Conservation (phyloP, 2,797 vertebrate species). For the Vultur gryphus region DNA sequence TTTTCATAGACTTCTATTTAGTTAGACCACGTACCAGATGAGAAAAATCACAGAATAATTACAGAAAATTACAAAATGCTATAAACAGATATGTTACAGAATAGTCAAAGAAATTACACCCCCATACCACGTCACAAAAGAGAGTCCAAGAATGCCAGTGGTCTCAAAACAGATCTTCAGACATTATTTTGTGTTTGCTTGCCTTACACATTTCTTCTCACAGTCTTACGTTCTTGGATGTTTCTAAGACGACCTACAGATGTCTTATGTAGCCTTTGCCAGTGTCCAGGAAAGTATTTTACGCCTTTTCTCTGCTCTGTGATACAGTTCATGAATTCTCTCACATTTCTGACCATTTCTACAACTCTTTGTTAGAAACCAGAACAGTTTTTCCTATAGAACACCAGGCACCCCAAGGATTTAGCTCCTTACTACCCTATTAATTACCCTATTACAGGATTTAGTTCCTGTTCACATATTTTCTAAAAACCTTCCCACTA, state of each 20-base stretch:
- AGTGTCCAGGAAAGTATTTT: background rate
- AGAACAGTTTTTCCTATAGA: background rate
- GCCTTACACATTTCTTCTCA: background rate
- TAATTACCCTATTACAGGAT: background rate
- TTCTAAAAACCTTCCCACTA: background rate
- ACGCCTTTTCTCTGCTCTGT: background rate
- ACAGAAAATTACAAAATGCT: background rate
- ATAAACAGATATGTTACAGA: background rate
- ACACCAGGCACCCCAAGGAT: background rate
- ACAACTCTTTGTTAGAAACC: background rate
- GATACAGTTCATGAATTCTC: background rate
- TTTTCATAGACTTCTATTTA: background rate
- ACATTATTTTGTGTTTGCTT: background rate
- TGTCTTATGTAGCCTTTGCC: background rate
- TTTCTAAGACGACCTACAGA: background rate
- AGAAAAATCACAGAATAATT: background rate
- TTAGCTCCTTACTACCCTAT: background rate
- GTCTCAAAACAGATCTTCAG: background rate
- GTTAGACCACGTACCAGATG: background rate
- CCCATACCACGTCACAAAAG: background rate
- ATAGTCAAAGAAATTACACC: background rate
- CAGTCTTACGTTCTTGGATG: background rate
- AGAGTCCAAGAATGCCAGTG: background rate
- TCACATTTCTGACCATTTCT: background rate
- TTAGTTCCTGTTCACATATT: background rate